Evolutionary conservation across 1,140 invertebrate genomes (phyloP).

Genomic region (Plodia interpunctella): DNA sequence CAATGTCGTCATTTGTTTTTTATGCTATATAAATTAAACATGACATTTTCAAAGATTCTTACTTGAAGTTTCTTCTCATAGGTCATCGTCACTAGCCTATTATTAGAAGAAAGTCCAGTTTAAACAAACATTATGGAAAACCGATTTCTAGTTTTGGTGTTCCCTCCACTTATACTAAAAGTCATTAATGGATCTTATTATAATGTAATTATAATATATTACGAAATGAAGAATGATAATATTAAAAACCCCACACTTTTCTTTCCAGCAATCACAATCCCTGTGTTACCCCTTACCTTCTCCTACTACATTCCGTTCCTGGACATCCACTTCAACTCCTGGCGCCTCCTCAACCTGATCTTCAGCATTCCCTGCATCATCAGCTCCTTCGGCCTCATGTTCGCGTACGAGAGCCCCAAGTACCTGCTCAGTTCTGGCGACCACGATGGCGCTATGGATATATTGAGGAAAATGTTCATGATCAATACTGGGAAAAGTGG

Average conservation of each 20-base stretch:
- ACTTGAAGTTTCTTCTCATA: too few relatives aligned
- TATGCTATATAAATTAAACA: too few relatives aligned
- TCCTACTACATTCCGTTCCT: slow-evolving; percentile 50
- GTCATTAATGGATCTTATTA: too few relatives aligned
- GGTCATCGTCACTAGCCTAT: too few relatives aligned
- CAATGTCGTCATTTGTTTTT: too few relatives aligned
- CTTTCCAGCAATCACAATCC: slow-evolving; percentile 53
- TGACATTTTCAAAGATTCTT: too few relatives aligned
- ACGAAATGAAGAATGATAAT: too few relatives aligned
- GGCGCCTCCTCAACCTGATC: slow-evolving; percentile 81
- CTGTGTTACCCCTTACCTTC: slow-evolving; percentile 59
- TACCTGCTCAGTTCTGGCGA: slow-evolving; percentile 78
- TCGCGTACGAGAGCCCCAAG: slow-evolving; percentile 84
- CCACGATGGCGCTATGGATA: slow-evolving; percentile 74
- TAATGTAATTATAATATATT: too few relatives aligned
- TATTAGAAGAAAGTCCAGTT: too few relatives aligned
- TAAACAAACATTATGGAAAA: too few relatives aligned
- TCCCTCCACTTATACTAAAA: too few relatives aligned
- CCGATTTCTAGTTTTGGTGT: too few relatives aligned
- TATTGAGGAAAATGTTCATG: slow-evolving; percentile 74
- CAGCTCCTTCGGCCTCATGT: slow-evolving; percentile 74
- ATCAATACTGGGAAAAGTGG: slow-evolving; percentile 74
- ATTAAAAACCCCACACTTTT: not conserved
- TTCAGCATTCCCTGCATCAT: slow-evolving; percentile 79
- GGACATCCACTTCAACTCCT: slow-evolving; percentile 78